Conservation (phyloP, 2,888 invertebrate genomes). For the Parascotia fuliginaria region DNA sequence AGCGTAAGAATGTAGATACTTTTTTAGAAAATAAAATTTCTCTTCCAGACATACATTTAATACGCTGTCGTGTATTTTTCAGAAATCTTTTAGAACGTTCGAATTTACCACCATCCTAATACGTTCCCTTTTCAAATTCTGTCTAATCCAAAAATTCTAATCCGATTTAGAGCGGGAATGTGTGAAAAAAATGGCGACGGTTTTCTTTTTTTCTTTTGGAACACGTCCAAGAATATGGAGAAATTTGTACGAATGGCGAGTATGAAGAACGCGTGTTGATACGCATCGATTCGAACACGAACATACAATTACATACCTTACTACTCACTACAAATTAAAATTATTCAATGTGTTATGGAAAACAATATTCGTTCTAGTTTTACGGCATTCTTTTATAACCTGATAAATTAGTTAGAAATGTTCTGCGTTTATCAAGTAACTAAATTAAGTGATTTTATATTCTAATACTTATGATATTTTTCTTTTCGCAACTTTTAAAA, state of each 20-base stretch:
- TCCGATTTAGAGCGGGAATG: conserved; percentile 5
- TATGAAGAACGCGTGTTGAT: conserved; percentile 39
- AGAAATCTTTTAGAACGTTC: too few species aligned
- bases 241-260: conserved; percentile 32
- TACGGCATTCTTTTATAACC: neutral
- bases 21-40: too few species aligned
- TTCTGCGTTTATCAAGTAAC: too few species aligned
- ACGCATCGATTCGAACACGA: conserved; percentile 36
- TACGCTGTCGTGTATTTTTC: too few species aligned
- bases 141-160: conserved; percentile 9
- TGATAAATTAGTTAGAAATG: too few species aligned
- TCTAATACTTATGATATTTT: too few species aligned
- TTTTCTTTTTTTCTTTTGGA: conserved; percentile 19
- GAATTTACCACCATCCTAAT: neutral
- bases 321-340: conserved; percentile 27
- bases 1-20: too few species aligned
- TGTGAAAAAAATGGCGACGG: conserved; percentile 5
- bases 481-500: too few species aligned
- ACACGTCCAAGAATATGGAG: conserved; percentile 22
- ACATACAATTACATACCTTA: conserved; percentile 37
- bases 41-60: too few species aligned
- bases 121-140: neutral
- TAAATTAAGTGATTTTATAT: too few species aligned
- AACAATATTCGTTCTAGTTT: neutral
- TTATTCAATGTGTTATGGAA: conserved; percentile 14